Base-by-base conservation (phyloP, 2,888 invertebrate genomes). In the Dorcus parallelipipedus region DNA sequence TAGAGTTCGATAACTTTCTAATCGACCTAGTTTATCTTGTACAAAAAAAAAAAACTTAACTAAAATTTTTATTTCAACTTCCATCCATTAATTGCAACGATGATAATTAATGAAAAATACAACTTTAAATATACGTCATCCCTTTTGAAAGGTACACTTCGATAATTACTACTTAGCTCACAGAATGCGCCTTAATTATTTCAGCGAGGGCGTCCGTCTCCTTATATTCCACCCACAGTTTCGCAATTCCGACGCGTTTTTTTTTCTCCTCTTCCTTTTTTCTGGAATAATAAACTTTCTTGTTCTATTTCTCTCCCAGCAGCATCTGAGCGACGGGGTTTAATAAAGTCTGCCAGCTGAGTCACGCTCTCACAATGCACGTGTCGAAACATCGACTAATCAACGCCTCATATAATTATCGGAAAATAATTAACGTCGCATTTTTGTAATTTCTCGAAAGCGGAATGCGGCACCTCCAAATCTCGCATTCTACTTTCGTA, bases 301-400 rank as follows among this genome's bases (percentile, higher is more conserved):
- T 64, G 63, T 64, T 66, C 62, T 64, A 62, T 64, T 64, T 64
- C 64, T 64, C 59, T 56, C 53, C 52, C 50, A 49, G 26, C 47
- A 40, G 20, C 49, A 49, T 61, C 59, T 64, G 66, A 65, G 59
- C 65, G 66, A 68, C 65, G 64, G 61, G 54, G 56, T 61, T 65
- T 65, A 64, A 67, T 66, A 65, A 65, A 58, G 59, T 61, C 55
- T 59, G 62, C 53, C 54, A 52, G 69, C 66, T 63, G 65, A 67
- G 65, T 67, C 66, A 67, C 63, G 64, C 52, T 57, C 56, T 54
- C 58, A 68, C 64, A 65, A 66, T 63, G 62, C 61, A 62, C 61
- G 64, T 67, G 64, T 67, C 67, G 64, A 62, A 67, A 63, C 64
- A 64, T 63, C 63, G 56, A 61, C 65, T 64, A 68, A 67, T 68